These are phyloP conservation scores for Episyrphus balteatus DNA, from an alignment of 1,140 invertebrate genomes.

Conservation along the genomic window DNA sequence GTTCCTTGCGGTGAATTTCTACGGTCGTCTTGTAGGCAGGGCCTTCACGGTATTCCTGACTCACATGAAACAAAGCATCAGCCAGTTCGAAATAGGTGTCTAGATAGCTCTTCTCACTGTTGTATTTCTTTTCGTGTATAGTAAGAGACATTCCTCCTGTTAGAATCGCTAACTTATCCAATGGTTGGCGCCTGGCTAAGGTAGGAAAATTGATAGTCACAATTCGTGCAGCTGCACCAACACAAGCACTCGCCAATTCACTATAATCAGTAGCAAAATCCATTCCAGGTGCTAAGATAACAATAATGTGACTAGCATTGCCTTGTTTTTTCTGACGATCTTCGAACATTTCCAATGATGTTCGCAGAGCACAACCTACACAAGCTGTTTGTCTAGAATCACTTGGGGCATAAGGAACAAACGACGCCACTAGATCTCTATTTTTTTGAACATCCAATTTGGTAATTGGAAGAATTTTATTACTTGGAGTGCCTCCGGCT, in stretches of 20 bases:
- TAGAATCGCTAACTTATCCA: conserved; percentile 38
- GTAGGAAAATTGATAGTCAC: conserved; percentile 42
- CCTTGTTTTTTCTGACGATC: conserved; percentile 33
- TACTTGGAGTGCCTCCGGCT: conserved; percentile 34
- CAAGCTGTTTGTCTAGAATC: conserved; percentile 39
- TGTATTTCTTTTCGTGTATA: conserved; percentile 40
- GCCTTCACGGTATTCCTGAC: conserved; percentile 39
- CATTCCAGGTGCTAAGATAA: conserved; percentile 43
- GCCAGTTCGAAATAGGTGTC: conserved; percentile 43
- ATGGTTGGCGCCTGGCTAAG: conserved; percentile 20
- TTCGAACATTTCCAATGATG: conserved; percentile 41
- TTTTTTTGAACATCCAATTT: conserved; percentile 23
- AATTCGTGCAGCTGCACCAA: conserved; percentile 33
- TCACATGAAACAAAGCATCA: conserved; percentile 40
- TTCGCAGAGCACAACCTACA: conserved; percentile 38
- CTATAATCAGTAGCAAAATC: conserved; percentile 21
- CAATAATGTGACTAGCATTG: conserved; percentile 42
- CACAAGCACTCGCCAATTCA: conserved; percentile 26
- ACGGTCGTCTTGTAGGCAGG: conserved; percentile 41
- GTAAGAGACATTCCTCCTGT: conserved; percentile 38
- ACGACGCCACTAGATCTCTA: conserved; percentile 38
- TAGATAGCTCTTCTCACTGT: conserved; percentile 38
- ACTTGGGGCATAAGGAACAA: conserved; percentile 40
- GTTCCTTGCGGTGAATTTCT: conserved; percentile 22
- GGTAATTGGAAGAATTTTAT: conserved; percentile 20